A percentile compares a stretch with the other conserved stretches of the same genome.
phyloP scores from a whole-genome alignment of 2,113 vertebrate genomes.

The Centrocercus urophasianus region DNA sequence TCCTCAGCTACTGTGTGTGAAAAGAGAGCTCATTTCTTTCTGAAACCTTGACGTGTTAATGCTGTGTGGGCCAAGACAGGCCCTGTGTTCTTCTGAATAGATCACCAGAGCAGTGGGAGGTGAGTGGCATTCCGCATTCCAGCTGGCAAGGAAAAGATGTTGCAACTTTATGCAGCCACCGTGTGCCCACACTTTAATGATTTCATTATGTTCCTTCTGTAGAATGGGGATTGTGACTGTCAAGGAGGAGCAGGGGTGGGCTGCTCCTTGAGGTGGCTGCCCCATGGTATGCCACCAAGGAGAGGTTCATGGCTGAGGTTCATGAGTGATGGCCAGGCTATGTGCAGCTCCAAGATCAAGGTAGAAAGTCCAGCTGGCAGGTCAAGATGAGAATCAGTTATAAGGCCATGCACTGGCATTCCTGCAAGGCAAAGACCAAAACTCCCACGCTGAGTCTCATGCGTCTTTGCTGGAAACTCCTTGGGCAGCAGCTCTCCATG shows the following conservation, averaged over 20 bases:
- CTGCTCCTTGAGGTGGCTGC: not conserved
- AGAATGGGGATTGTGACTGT: not conserved
- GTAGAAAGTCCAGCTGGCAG: not conserved
- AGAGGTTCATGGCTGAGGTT: not conserved
- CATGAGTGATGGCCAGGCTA: not conserved
- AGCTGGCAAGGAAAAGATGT: not conserved
- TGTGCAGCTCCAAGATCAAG: not conserved
- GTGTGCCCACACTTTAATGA: not conserved
- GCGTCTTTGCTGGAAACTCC: not conserved
- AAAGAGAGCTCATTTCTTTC: not conserved
- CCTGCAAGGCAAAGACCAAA: not conserved
- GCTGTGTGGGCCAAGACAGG: not conserved
- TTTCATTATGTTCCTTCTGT: not conserved
- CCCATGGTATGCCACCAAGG: accelerated
- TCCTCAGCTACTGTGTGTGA: not conserved
- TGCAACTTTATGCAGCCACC: not conserved
- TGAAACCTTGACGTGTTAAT: not conserved
- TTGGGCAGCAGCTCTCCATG: not conserved
- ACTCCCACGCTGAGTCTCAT: not conserved
- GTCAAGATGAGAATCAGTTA: not conserved
- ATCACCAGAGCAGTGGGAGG: not conserved
- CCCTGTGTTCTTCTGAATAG: not conserved
- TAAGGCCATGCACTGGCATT: not conserved
- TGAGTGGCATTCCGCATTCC: not conserved
- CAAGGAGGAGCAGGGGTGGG: not conserved